Percentiles rank a stretch among this genome's conserved stretches.
These are phyloP conservation scores for Gambusia affinis DNA, from an alignment of 2,113 vertebrate species.

Conservation along the genomic window DNA sequence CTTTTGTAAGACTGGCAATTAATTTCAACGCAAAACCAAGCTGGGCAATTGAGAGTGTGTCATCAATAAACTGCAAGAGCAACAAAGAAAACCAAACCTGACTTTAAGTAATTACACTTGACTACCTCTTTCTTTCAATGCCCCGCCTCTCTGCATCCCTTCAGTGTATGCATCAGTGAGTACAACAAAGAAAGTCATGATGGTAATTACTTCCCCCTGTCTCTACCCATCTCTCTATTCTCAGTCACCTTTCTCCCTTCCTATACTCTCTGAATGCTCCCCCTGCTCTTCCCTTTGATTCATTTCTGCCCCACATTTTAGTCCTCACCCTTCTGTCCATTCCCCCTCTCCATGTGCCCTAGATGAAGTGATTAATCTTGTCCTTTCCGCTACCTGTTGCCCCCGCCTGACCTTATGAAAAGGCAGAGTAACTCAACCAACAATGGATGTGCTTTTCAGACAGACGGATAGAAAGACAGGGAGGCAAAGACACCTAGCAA, in stretches of 20 bases:
- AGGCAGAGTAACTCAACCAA: conserved; percentile 34
- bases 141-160: conserved; percentile 10
- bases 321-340: conserved; percentile 54
- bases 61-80: neutral
- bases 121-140: conserved; percentile 49
- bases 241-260: conserved; percentile 59
- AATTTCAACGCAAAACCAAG: neutral
- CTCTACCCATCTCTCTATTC: conserved; percentile 58
- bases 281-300: conserved; percentile 53
- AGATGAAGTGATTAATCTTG: conserved; percentile 70
- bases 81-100: conserved; percentile 58
- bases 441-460: conserved; percentile 72
- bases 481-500: conserved; percentile 24
- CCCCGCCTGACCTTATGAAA: conserved; percentile 62
- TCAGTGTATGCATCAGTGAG: conserved; percentile 51
- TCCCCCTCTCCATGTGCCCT: conserved; percentile 34
- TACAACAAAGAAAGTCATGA: conserved; percentile 63
- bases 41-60: conserved; percentile 4
- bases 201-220: conserved; percentile 69
- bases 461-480: conserved; percentile 33
- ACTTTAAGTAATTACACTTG: conserved; percentile 68
- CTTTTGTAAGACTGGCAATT: neutral
- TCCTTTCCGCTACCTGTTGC: conserved; percentile 71
- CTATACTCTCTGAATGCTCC: conserved; percentile 60
- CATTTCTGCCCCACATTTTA: conserved; percentile 30